Evolutionary conservation across 1,140 invertebrate genomes (phyloP), one percentile per base, ranked within the genome.

Genomic region (Anastrepha ludens): DNA sequence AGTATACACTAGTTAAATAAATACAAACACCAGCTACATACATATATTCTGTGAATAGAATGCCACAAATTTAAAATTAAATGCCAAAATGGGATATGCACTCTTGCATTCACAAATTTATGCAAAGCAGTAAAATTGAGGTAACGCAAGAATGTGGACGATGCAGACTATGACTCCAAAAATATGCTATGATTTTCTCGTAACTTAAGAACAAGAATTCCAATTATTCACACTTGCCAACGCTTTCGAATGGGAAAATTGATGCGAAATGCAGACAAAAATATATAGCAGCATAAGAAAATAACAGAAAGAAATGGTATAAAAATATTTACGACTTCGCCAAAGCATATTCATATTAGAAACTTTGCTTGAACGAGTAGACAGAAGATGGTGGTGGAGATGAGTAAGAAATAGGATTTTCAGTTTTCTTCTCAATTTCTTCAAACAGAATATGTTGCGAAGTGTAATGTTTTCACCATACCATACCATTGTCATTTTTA

Each of bases 161-260:
- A 67, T 67, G 65, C 65, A 67, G 65, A 67, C 65, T 39, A 67
- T 67, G 65, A 20, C 20, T 4, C 65, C 65, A 20, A 41, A 67
- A 67, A 67, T 41, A 67, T 67, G 65, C 65, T 20, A 67, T 65
- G 39, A 20, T n/a, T 41, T 67, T 39, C 13, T 58, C 55, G 55
- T 58, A 58, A 7, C 13, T 58, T 67, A 67, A 20, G 4, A 67
- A 67, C 20, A 29, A 67, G 65, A 11, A 39, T 64, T n/a, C 15
- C 62, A 13, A 17, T 64, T 64, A 65, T 67, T 67, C 65, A 67
- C 65, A 67, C 65, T 39, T 29, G 65, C 65, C 65, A 67, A 67
- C 65, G 20, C 65, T 29, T 20, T 67, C 39, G n/a, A 67, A 67
- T 39, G 20, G 65, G 29, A 67, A 67, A 67, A 67, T 67, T 67